These are phyloP conservation scores for Pollenia angustigena DNA, from an alignment of 2,888 invertebrate genomes.

Conservation along the genomic window DNA sequence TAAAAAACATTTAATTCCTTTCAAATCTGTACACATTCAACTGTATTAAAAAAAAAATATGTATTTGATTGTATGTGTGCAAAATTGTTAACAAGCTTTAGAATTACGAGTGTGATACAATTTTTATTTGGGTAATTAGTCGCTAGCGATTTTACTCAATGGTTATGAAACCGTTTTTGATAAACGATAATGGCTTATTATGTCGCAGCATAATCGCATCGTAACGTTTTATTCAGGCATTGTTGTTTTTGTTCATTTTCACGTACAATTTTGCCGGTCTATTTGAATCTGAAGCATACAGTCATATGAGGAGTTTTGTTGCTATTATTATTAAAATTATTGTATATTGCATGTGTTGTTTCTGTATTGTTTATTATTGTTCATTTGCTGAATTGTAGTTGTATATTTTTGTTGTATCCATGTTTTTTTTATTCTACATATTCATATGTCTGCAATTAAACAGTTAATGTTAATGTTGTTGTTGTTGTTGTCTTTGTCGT, in stretches of 20 bases:
- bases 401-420: conserved; percentile 35
- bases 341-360: conserved; percentile 45
- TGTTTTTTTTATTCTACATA: conserved; percentile 8
- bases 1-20: conserved; percentile 13
- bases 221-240: conserved; percentile 5
- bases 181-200: conserved; percentile 81
- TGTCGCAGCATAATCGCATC: conserved; percentile 67
- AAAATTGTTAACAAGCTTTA: conserved; percentile 60
- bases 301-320: background rate
- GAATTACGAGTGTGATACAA: conserved; percentile 71
- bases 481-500: conserved; percentile 41
- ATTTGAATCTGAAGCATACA: background rate
- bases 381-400: conserved; percentile 33
- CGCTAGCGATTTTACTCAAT: conserved; percentile 70
- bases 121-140: conserved; percentile 78
- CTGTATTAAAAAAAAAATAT: background rate
- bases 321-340: conserved; percentile 48
- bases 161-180: conserved; percentile 74
- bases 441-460: background rate
- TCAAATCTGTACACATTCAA: background rate
- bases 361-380: conserved; percentile 43
- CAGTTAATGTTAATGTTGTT: conserved; percentile 28
- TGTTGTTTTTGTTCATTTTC: conserved; percentile 8
- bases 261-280: background rate
- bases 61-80: background rate